Conservation (phyloP, 2,797 vertebrate genomes). For the Apogon talboti region DNA sequence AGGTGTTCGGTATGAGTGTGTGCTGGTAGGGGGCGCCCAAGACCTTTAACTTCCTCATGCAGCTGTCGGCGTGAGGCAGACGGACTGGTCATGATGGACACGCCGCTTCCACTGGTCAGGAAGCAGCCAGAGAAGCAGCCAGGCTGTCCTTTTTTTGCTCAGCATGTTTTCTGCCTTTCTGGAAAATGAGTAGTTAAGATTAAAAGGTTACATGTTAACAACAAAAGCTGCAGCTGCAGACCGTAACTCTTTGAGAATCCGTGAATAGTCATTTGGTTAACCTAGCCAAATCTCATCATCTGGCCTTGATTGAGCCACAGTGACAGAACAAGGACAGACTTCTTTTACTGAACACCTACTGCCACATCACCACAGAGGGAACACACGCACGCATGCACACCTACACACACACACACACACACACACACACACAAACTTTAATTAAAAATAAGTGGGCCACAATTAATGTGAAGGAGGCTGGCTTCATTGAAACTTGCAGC, state of each 20-base stretch:
- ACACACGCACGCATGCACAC: slow-evolving; percentile 38
- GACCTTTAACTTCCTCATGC: slow-evolving; percentile 32
- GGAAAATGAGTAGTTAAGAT: neutral
- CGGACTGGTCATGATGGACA: slow-evolving; percentile 1
- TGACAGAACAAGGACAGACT: slow-evolving; percentile 72
- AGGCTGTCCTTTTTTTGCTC: neutral
- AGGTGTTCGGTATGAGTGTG: slow-evolving; percentile 3
- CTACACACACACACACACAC: slow-evolving; percentile 29
- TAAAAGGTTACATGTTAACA: neutral
- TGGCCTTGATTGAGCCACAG: slow-evolving; percentile 66
- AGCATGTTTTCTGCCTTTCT: neutral
- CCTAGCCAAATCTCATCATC: slow-evolving; percentile 42
- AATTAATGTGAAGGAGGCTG: slow-evolving; percentile 73
- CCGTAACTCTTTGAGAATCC: slow-evolving; percentile 35
- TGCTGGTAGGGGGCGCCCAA: slow-evolving; percentile 59
- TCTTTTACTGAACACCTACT: slow-evolving; percentile 69
- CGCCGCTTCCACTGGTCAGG: neutral
- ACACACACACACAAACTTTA: slow-evolving; percentile 67
- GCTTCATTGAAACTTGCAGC: slow-evolving; percentile 60
- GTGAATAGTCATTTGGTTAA: slow-evolving; percentile 35
- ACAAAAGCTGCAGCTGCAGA: slow-evolving; percentile 16
- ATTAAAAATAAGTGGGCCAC: slow-evolving; percentile 82
- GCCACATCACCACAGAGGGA: slow-evolving; percentile 63
- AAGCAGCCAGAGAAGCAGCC: neutral
- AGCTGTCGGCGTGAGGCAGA: neutral